These are phyloP conservation scores for Etheostoma spectabile DNA, from an alignment of 2,113 vertebrate genomes.

Conservation along the genomic window DNA sequence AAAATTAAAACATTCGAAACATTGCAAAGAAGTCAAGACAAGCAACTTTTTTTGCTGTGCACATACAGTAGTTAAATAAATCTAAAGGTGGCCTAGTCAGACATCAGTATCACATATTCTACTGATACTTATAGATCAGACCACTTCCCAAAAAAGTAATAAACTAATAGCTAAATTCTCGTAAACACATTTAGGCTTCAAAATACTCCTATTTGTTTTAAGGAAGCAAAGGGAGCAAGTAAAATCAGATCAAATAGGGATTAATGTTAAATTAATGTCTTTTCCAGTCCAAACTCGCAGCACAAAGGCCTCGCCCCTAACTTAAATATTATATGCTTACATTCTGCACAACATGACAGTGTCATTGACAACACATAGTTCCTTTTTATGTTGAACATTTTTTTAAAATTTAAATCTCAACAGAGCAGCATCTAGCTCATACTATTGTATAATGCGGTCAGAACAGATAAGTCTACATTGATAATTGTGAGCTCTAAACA, in stretches of 20 bases:
- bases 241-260: background rate
- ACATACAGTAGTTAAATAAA: too few relatives aligned
- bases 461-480: background rate
- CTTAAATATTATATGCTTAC: background rate
- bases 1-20: background rate
- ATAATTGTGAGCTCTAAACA: background rate
- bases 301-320: background rate
- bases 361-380: background rate
- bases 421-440: background rate
- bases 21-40: background rate
- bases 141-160: background rate
- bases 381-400: background rate
- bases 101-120: background rate
- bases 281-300: background rate
- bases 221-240: constrained; percentile 4
- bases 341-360: background rate
- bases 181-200: background rate
- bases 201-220: background rate
- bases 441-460: background rate
- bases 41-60: too few relatives aligned
- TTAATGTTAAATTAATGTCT: background rate
- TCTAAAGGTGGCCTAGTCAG: background rate
- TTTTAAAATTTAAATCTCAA: background rate
- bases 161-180: background rate
- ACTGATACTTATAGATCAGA: background rate